Evolutionary conservation across 2,797 vertebrate species (phyloP).

Genomic region (Jordanella pulchra): DNA sequence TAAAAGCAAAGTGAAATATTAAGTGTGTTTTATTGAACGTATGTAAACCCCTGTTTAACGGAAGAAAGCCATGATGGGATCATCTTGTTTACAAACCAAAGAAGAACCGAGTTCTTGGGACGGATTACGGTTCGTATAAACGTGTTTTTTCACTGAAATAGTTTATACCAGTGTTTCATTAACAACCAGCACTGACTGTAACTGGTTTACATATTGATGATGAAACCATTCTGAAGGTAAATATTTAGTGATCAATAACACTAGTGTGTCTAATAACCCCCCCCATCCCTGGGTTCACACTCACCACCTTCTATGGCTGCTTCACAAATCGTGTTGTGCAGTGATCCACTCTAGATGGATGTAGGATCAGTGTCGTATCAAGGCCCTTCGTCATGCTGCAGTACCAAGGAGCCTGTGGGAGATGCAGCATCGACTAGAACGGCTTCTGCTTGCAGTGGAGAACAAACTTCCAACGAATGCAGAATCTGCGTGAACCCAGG

Average conservation of each 20-base stretch:
- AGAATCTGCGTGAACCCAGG: background rate
- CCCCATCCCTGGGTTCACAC: no score
- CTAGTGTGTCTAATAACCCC: conserved; percentile 18
- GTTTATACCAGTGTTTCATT: conserved; percentile 53
- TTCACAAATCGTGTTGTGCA: no score
- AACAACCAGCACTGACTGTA: conserved; percentile 25
- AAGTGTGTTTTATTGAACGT: conserved; percentile 14
- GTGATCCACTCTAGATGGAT: no score
- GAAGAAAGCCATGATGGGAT: conserved; percentile 17
- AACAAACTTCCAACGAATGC: no score
- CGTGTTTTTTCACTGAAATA: background rate
- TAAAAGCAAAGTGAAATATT: conserved; percentile 21
- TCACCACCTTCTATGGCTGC: no score
- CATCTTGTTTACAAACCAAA: conserved; percentile 35
- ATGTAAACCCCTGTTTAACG: conserved; percentile 19
- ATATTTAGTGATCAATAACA: background rate
- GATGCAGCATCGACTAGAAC: no score
- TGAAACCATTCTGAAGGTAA: conserved; percentile 17
- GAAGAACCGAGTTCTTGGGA: conserved; percentile 13
- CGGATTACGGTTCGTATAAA: background rate
- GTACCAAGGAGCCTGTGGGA: no score
- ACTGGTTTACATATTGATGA: conserved; percentile 34
- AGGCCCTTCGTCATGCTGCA: no score
- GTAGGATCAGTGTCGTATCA: no score
- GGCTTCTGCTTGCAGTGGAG: no score